phyloP scores from a whole-genome alignment of 2,113 vertebrate species.

The Elephantulus edwardii region DNA sequence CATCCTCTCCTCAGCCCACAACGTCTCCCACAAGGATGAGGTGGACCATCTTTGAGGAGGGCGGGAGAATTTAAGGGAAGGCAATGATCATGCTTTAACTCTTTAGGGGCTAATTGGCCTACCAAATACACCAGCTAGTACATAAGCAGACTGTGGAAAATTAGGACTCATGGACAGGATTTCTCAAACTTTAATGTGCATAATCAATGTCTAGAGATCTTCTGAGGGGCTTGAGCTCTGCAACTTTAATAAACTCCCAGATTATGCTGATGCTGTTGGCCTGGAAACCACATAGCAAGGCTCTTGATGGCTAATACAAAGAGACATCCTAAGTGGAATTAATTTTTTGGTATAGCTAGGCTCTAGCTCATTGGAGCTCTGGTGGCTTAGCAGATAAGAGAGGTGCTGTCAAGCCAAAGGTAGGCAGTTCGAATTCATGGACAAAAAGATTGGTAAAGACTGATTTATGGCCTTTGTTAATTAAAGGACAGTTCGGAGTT shows the following conservation, averaged over 20 bases:
- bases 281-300: too few species aligned
- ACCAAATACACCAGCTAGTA: neutral
- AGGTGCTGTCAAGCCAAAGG: too few species aligned
- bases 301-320: neutral
- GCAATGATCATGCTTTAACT: neutral
- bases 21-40: neutral
- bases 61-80: neutral
- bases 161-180: neutral
- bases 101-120: neutral
- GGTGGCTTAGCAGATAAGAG: too few species aligned
- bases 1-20: neutral
- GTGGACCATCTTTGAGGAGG: neutral
- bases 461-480: too few species aligned
- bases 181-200: constrained; percentile 46
- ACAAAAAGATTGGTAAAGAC: too few species aligned
- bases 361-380: too few species aligned
- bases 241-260: too few species aligned
- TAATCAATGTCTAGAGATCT: neutral
- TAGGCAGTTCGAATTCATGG: too few species aligned
- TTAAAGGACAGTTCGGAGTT: too few species aligned
- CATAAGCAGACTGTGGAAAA: neutral
- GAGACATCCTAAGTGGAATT: neutral
- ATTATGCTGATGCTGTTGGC: too few species aligned
- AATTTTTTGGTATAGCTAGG: too few species aligned
- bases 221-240: neutral